Evolutionary conservation across 2,113 vertebrate genomes (phyloP).

Genomic region (Hucho hucho): DNA sequence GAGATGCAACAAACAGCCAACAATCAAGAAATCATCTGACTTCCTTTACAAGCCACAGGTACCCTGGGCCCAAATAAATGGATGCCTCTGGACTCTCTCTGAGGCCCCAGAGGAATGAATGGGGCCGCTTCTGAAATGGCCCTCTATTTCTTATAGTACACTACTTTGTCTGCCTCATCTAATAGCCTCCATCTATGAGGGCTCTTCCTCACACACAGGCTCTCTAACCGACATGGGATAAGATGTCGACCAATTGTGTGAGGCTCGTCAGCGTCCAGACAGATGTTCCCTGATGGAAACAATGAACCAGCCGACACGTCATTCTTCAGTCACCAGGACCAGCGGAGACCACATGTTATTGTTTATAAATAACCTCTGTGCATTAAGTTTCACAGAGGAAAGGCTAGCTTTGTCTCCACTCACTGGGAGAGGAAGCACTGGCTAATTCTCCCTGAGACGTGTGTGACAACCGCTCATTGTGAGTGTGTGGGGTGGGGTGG

Average conservation of each 20-base stretch:
- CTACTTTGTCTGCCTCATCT: too few relatives aligned
- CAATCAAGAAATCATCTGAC: too few relatives aligned
- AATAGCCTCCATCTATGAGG: too few relatives aligned
- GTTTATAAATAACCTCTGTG: conserved; percentile 66
- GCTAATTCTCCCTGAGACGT: conserved; percentile 72
- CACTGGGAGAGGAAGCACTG: conserved; percentile 72
- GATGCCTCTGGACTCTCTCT: neutral
- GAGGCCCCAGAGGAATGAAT: neutral
- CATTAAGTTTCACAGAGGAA: conserved; percentile 64
- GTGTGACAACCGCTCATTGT: conserved; percentile 72
- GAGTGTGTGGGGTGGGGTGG: conserved; percentile 22
- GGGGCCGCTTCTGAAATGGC: neutral
- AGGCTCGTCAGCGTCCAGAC: conserved; percentile 28
- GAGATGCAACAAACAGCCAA: too few relatives aligned
- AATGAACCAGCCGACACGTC: conserved; percentile 46
- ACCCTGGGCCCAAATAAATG: too few relatives aligned
- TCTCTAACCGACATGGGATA: too few relatives aligned
- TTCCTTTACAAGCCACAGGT: too few relatives aligned
- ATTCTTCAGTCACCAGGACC: conserved; percentile 23
- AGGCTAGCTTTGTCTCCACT: conserved; percentile 71
- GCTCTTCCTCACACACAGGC: too few relatives aligned
- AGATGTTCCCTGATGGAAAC: conserved; percentile 67
- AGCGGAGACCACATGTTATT: conserved; percentile 62
- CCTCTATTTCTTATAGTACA: too few relatives aligned
- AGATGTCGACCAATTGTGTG: too few relatives aligned